These are phyloP conservation scores for Ciconia nigra DNA, from an alignment of 2,797 vertebrate species.

Conservation along the genomic window DNA sequence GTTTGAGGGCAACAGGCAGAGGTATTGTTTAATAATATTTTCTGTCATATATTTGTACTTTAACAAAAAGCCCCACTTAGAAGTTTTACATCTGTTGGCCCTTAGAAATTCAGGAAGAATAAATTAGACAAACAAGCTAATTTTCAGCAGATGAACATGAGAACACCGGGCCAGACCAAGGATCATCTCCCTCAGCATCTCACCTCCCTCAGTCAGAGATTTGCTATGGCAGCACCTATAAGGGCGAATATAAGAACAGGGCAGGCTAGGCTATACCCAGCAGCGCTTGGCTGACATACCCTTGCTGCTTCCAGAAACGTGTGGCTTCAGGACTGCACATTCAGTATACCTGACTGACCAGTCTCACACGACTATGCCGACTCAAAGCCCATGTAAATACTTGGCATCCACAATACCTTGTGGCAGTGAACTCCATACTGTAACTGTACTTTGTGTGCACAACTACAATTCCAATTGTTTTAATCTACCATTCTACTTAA, in stretches of 20 bases:
- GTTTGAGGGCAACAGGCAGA: not conserved
- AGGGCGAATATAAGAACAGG: fast-evolving
- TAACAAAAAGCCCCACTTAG: not conserved
- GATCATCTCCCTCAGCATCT: not conserved
- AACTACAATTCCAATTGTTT: not conserved
- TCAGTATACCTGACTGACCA: fast-evolving
- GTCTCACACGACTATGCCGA: fast-evolving
- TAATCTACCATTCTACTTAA: not conserved
- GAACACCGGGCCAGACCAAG: not conserved
- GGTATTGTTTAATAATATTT: not conserved
- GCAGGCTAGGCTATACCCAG: not conserved
- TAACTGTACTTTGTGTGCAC: not conserved
- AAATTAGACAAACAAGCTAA: not conserved
- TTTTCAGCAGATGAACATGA: not conserved
- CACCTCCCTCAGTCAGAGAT: too few species aligned
- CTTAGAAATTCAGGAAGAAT: not conserved
- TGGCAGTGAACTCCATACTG: not conserved
- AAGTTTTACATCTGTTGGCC: not conserved
- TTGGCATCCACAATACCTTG: not conserved
- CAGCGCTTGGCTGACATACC: not conserved
- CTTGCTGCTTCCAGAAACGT: not conserved
- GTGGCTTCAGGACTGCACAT: fast-evolving
- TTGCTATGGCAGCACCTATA: fast-evolving
- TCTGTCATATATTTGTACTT: not conserved
- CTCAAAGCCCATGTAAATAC: not conserved